Conservation (phyloP, 2,888 invertebrate genomes). For the Chloroclysta siterata region DNA sequence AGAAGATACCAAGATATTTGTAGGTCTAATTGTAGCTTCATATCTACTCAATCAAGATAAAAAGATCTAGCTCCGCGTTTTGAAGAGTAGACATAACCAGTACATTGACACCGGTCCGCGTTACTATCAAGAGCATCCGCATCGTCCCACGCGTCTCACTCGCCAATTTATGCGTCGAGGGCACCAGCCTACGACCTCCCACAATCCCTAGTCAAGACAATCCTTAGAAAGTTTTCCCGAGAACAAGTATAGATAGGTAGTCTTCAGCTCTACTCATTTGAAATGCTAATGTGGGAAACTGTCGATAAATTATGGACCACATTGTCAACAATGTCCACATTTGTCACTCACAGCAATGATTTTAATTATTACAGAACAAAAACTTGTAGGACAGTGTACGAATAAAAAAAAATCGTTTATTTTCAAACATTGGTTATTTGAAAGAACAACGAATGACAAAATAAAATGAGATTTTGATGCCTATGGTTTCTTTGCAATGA, state of each 20-base stretch:
- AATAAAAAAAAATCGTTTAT: no score
- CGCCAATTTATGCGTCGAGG: constrained; percentile 66
- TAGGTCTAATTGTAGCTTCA: constrained; percentile 5
- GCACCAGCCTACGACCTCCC: constrained; percentile 63
- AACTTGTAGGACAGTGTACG: no score
- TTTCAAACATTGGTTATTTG: no score
- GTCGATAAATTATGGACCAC: background rate
- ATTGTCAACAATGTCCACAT: background rate
- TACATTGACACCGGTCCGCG: constrained; percentile 66
- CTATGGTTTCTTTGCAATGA: no score
- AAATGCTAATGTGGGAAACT: background rate
- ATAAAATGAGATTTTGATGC: no score
- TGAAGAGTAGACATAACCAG: constrained; percentile 42
- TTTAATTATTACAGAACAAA: no score
- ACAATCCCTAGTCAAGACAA: constrained; percentile 49
- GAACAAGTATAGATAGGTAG: background rate
- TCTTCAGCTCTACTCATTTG: background rate
- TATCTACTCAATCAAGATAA: constrained; percentile 21
- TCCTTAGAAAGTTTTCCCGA: constrained; percentile 19
- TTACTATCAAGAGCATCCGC: constrained; percentile 72
- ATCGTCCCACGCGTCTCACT: constrained; percentile 68
- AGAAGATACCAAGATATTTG: background rate
- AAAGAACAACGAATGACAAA: no score
- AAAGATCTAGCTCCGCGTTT: constrained; percentile 14
- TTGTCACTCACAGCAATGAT: background rate